Conservation (phyloP, 2,113 vertebrate genomes). For the Brachypodius melanocephalos region DNA sequence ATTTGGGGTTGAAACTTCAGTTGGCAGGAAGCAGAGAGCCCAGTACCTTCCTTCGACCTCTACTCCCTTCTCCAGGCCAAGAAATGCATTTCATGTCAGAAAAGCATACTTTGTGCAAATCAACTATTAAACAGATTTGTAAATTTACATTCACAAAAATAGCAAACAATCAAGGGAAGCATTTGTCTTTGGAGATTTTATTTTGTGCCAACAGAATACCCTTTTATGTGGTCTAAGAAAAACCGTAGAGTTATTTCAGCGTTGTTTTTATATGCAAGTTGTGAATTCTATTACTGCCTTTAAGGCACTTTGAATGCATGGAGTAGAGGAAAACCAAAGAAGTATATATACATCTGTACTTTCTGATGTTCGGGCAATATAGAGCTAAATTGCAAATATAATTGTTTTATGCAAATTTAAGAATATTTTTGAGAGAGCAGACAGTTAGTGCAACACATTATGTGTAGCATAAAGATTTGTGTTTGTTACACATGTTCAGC, state of each 20-base stretch:
- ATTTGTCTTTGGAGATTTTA: background rate
- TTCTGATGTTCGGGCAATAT: background rate
- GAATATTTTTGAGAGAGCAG: background rate
- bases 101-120: slow-evolving; percentile 9
- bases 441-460: background rate
- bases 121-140: background rate
- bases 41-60: background rate
- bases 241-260: background rate
- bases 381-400: background rate
- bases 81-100: slow-evolving; percentile 3
- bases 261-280: background rate
- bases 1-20: slow-evolving; percentile 63
- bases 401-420: background rate
- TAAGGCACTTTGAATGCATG: background rate
- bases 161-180: background rate
- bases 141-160: background rate
- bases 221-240: background rate
- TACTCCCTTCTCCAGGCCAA: background rate
- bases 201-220: background rate
- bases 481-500: background rate
- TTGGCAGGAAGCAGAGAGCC: slow-evolving; percentile 52
- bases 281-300: slow-evolving; percentile 15
- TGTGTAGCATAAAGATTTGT: background rate
- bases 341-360: background rate
- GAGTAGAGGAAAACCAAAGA: background rate